Percentiles rank a stretch among this genome's conserved stretches.
These are phyloP conservation scores for Pseudomyrmex flavicornis DNA, from an alignment of 1,140 invertebrate genomes.

Conservation along the genomic window DNA sequence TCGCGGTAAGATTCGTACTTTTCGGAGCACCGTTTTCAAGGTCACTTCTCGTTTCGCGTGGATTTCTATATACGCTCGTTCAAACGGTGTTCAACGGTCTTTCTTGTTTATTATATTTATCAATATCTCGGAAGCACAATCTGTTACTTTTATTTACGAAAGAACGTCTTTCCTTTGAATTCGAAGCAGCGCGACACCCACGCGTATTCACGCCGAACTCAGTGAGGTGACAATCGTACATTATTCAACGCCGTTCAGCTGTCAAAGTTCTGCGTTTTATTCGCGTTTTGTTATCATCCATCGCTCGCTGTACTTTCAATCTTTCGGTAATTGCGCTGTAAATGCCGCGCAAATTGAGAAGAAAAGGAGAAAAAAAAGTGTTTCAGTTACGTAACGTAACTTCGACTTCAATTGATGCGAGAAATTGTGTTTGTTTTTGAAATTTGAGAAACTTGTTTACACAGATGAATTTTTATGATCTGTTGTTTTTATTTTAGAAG, in stretches of 20 bases:
- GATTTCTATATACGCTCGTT: neutral
- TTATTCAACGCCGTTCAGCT: neutral
- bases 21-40: slow-evolving; percentile 22
- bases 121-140: neutral
- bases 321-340: neutral
- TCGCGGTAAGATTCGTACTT: neutral
- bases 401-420: too few species aligned
- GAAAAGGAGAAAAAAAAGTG: neutral
- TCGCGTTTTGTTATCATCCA: neutral
- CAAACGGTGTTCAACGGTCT: neutral
- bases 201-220: slow-evolving; percentile 1
- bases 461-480: too few species aligned
- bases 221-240: too few species aligned
- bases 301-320: slow-evolving; percentile 6
- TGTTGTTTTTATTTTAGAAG: too few species aligned
- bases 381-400: too few species aligned
- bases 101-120: neutral
- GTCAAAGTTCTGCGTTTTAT: slow-evolving; percentile 2
- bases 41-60: neutral
- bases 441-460: too few species aligned
- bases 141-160: too few species aligned
- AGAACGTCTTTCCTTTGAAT: neutral
- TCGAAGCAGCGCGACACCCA: neutral
- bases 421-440: too few species aligned
- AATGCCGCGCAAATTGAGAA: neutral